A percentile compares a stretch with the other conserved stretches of the same genome.
Conservation (phyloP, 2,888 invertebrate species). For the Platycnemis pennipes region DNA sequence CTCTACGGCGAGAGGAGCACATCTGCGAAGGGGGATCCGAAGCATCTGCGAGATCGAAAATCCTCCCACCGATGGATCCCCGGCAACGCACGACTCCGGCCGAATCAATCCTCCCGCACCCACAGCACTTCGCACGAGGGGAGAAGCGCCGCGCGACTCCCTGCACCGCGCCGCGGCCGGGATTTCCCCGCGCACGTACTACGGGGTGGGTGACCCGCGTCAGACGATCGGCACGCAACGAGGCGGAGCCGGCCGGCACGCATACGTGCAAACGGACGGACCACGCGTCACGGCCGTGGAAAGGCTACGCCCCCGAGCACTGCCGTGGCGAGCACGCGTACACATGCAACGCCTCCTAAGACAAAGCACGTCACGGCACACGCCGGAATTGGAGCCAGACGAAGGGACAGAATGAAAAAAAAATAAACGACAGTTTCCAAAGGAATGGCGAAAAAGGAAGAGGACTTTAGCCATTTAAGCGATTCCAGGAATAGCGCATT, state of each 20-base stretch:
- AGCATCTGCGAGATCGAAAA: not conserved
- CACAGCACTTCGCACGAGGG: no score
- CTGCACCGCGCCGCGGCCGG: not conserved
- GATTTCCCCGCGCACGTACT: not conserved
- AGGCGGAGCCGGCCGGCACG: no score
- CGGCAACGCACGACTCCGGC: not conserved
- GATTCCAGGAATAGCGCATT: not conserved
- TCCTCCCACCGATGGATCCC: not conserved
- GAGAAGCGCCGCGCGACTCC: no score
- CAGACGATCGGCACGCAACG: not conserved
- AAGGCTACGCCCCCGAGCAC: no score
- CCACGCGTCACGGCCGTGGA: no score
- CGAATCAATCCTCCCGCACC: not conserved
- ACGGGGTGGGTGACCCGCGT: not conserved
- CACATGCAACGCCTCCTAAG: not conserved
- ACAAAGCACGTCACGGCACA: not conserved
- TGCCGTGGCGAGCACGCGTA: not conserved
- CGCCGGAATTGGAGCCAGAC: not conserved
- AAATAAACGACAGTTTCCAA: not conserved
- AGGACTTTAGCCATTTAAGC: not conserved
- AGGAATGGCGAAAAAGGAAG: not conserved
- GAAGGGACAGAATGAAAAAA: not conserved
- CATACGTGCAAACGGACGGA: no score
- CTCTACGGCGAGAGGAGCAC: not conserved
- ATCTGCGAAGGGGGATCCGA: not conserved